Evolutionary conservation across 2,797 vertebrate genomes (phyloP), one percentile per base, ranked within the genome.

Genomic region (Benthosema pterotum): DNA sequence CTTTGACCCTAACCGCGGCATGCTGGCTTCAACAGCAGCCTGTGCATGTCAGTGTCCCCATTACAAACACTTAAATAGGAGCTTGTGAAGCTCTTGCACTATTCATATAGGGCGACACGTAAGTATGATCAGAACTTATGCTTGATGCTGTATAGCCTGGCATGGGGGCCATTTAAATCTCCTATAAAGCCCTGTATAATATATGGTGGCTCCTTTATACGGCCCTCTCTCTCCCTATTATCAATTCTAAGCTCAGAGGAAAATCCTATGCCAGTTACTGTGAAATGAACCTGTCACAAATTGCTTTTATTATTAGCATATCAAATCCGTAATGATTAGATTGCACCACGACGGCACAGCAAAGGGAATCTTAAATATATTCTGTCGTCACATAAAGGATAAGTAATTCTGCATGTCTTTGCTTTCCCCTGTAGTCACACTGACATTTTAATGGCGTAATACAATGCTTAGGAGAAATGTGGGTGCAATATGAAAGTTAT

Each of bases 281-380:
- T 59, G 59, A 79, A 79, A 79, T 69, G 58, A 67, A 81, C 78
- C 82, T 81, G 79, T 76, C 78, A 78, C 58, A 72, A 75, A 77
- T 72, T 63, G 72, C 74, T 74, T 84, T 74, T 71, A 68, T 74
- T 73, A 71, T 74, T 74, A 74, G 60, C 80, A 74, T 71, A 75
- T 71, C 54, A 63, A 72, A 65, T 63, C 65, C 2, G 38, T 72
- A 71, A 25, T 71, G 72, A 84, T 79, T 80, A 62, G 63, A 64
- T 56, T 50, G 58, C 69, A 72, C 54, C 53, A 22, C 50, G 12
- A 32, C 50, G 52, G 57, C 25, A 58, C 2, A 5, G 46, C 63
- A 28, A 72, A 77, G 43, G 53, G 32, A 72, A 78, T 77, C 64
- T 42, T 74, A 66, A 79, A 80, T 59, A 72, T 65, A 69, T 59